Base-by-base conservation (phyloP, 2,113 vertebrate genomes). In the Otis tarda region DNA sequence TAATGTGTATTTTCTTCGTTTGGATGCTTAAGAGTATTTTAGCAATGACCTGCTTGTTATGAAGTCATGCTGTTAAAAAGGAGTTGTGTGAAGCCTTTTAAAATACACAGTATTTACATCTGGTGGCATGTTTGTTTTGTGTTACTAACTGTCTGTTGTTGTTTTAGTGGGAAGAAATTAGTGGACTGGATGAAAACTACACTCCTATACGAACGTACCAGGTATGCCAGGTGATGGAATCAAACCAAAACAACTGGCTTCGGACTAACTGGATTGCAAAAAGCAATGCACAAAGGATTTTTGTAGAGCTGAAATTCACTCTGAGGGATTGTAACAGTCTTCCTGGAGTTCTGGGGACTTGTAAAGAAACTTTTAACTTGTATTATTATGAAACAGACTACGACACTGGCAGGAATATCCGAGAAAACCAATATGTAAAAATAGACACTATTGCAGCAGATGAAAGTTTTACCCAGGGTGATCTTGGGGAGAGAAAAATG, bases 241-340 rank as follows among this genome's bases (percentile, higher is more conserved):
- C 99, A 97, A 99, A 99, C 98, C 99, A 99, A 97, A 99, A 99
- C 97, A 99, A 99, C 98, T 99, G 99, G 99, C 99, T 99, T 97
- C 98, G 99, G 99, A 99, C 99, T 99, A 99, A 99, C 99, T 99
- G 99, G 99, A 99, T 99, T 97, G 98, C 99, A 89, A 99, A 99
- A 98, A 98, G 99, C 93, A 98, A 99, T 95, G 99, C 99, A 96
- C 99, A 99, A 98, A 99, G 99, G 98, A 99, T 99, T 99, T 99
- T 99, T 99, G 99, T 99, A 97, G 99, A 99, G 97, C 98, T 99
- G 97, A 99, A 99, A 98, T 99, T 99, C 98, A 99, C 99, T 95
- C 97, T 99, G 98, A 99, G 99, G 98, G 99, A 99, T 99, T 99
- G 99, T 98, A 99, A 99, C 98, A 99, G 99, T 98, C 98, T 99